Evolutionary conservation across 2,888 invertebrate genomes (phyloP).

Genomic region (Hirudinaria manillensis): DNA sequence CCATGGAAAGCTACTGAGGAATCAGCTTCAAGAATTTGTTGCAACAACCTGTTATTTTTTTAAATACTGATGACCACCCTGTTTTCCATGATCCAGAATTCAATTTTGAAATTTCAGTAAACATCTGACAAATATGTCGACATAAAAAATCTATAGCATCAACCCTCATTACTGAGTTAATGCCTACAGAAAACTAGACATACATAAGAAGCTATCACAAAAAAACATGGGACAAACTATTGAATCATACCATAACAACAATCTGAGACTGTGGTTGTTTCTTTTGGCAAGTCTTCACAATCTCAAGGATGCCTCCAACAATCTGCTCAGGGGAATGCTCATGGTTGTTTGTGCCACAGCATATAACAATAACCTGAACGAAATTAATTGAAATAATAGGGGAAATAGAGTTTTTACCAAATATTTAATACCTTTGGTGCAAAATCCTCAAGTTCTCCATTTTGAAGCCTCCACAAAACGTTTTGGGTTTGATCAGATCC

Average conservation of each 20-base stretch:
- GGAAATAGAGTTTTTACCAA: neutral
- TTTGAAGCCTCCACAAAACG: conserved; percentile 79
- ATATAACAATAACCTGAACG: conserved; percentile 71
- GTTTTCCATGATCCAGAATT: no score
- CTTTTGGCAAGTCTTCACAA: conserved; percentile 68
- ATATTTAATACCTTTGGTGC: conserved; percentile 67
- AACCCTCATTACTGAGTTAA: no score
- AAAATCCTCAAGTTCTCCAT: conserved; percentile 82
- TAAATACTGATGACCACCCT: no score
- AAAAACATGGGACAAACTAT: no score
- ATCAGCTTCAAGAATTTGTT: no score
- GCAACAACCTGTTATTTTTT: no score
- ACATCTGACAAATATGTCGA: no score
- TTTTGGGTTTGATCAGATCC: conserved; percentile 80
- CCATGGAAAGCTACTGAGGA: no score
- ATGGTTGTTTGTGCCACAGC: conserved; percentile 83
- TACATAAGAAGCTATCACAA: no score
- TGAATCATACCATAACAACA: conserved; percentile 69
- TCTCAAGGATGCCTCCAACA: conserved; percentile 72
- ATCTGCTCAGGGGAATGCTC: conserved; percentile 73
- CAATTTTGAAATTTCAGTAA: no score
- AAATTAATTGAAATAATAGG: neutral
- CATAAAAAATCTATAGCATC: no score
- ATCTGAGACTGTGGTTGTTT: conserved; percentile 75
- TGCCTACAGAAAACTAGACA: no score